Evolutionary conservation across 2,888 invertebrate genomes (phyloP).

Genomic region (Eilema caniola): DNA sequence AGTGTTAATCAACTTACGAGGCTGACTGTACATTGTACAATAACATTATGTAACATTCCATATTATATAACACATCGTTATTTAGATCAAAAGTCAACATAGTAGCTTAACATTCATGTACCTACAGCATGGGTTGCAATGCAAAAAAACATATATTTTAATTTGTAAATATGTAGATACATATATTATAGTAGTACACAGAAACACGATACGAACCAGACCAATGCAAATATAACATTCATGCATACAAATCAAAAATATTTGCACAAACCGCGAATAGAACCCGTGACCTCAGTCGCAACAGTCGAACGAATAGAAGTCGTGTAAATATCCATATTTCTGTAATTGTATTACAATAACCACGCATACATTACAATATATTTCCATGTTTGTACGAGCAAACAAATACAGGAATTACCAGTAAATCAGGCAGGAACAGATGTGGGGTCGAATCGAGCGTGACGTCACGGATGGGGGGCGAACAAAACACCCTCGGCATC

Average conservation of each 20-base stretch:
- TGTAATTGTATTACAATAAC: conserved; percentile 2
- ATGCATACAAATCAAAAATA: not conserved
- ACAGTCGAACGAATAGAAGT: not conserved
- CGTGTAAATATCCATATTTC: conserved; percentile 2
- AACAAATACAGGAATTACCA: conserved; percentile 17
- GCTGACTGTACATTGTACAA: too few species aligned
- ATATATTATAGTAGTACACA: too few species aligned
- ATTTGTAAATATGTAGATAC: not conserved
- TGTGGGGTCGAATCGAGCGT: conserved; percentile 19
- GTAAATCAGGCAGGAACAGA: conserved; percentile 26
- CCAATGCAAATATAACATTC: not conserved
- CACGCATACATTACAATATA: not conserved
- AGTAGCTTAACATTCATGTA: too few species aligned
- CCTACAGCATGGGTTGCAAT: too few species aligned
- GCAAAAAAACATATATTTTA: not conserved
- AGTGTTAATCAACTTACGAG: too few species aligned
- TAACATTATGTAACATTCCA: too few species aligned
- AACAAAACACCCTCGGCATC: not conserved
- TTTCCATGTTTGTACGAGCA: conserved; percentile 5
- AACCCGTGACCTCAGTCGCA: not conserved
- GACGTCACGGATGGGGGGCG: conserved; percentile 11
- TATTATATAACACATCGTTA: too few species aligned
- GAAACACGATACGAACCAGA: not conserved
- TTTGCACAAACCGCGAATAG: not conserved
- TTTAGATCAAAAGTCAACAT: too few species aligned